A percentile compares a stretch with the other conserved stretches of the same genome.
These are phyloP conservation scores for Dendropsophus ebraccatus DNA, from an alignment of 2,113 vertebrate species.

Conservation along the genomic window DNA sequence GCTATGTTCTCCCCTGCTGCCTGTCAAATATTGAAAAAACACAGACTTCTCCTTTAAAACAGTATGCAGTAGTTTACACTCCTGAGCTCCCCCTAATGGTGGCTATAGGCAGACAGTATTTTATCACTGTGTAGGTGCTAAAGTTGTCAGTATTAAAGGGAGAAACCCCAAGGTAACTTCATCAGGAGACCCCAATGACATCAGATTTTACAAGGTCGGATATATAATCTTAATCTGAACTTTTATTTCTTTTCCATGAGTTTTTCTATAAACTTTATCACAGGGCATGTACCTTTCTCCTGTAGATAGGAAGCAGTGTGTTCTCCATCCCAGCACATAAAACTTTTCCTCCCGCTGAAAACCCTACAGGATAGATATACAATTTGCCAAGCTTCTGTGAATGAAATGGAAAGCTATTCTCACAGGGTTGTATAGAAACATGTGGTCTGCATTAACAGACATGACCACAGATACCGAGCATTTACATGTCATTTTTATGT, in stretches of 20 bases:
- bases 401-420: background rate
- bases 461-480: background rate
- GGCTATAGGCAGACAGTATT: too few relatives aligned
- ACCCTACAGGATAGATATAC: background rate
- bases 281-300: background rate
- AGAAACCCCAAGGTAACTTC: too few relatives aligned
- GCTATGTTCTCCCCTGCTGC: too few relatives aligned
- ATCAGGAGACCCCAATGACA: too few relatives aligned
- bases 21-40: too few relatives aligned
- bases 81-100: too few relatives aligned
- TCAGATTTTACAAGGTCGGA: too few relatives aligned
- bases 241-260: background rate
- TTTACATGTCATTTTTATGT: constrained; percentile 39
- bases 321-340: background rate
- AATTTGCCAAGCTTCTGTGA: constrained; percentile 5
- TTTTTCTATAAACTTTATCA: background rate
- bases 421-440: constrained; percentile 1
- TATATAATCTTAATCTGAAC: too few relatives aligned
- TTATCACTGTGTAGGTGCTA: too few relatives aligned
- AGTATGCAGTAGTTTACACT: too few relatives aligned
- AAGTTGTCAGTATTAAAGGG: too few relatives aligned
- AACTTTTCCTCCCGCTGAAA: background rate
- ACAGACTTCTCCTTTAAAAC: too few relatives aligned
- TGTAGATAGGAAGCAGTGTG: background rate
- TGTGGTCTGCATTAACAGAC: constrained; percentile 32